Evolutionary conservation across 1,140 invertebrate genomes (phyloP).

Genomic region (Procambarus virginalis): DNA sequence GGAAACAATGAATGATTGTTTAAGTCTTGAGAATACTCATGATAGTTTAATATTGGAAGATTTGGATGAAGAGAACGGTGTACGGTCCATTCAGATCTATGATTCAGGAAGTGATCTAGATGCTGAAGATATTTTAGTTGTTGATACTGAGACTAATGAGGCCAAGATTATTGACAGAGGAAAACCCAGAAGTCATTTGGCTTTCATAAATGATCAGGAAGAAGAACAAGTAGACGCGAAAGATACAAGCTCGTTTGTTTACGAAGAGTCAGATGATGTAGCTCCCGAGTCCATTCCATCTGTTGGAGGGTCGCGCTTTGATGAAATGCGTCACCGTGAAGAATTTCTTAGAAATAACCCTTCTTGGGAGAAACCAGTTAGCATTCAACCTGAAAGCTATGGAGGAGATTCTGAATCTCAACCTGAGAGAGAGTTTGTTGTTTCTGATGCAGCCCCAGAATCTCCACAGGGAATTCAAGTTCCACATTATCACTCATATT

Average conservation of each 20-base stretch:
- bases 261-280: conserved; percentile 58
- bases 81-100: conserved; percentile 56
- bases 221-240: conserved; percentile 20
- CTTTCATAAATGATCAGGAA: conserved; percentile 53
- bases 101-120: conserved; percentile 68
- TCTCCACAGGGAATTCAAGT: conserved; percentile 50
- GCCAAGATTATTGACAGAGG: conserved; percentile 76
- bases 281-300: conserved; percentile 59
- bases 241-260: conserved; percentile 4
- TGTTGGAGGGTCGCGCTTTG: conserved; percentile 23
- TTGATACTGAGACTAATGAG: conserved; percentile 78
- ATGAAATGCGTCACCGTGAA: conserved; percentile 38
- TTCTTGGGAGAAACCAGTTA: conserved; percentile 16
- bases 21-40: conserved; percentile 31
- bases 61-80: conserved; percentile 47
- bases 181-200: conserved; percentile 51
- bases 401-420: conserved; percentile 16
- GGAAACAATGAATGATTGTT: neutral
- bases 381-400: neutral
- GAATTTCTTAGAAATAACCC: conserved; percentile 13
- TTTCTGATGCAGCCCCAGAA: neutral
- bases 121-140: conserved; percentile 77
- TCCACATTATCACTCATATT: conserved; percentile 61
- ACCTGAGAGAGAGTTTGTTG: conserved; percentile 28
- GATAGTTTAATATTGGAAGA: conserved; percentile 63